Percentiles rank a stretch among this genome's conserved stretches.
Evolutionary conservation across 2,113 vertebrate genomes (phyloP).

Genomic region (Rhipidura dahli): DNA sequence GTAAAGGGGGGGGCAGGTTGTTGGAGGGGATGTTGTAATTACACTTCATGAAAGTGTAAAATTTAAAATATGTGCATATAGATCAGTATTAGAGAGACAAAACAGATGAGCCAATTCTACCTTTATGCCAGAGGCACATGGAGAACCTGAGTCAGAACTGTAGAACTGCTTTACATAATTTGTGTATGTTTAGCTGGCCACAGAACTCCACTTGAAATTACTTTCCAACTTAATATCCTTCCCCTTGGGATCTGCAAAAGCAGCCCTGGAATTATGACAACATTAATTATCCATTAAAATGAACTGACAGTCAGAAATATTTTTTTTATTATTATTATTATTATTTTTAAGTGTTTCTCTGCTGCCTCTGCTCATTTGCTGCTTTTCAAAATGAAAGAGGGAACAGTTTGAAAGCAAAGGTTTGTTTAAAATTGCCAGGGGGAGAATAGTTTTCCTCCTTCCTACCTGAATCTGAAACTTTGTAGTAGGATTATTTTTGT

Average conservation of each 20-base stretch:
- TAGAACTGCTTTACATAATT: constrained; percentile 22
- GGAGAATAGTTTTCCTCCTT: neutral
- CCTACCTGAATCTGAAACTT: neutral
- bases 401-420: neutral
- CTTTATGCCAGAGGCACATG: neutral
- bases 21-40: neutral
- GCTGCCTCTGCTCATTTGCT: neutral
- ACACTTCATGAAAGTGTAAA: neutral
- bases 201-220: neutral
- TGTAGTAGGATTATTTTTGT: neutral
- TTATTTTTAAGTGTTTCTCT: neutral
- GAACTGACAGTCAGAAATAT: neutral
- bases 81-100: neutral
- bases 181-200: neutral
- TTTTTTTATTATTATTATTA: neutral
- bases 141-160: neutral
- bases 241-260: neutral
- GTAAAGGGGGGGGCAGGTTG: neutral
- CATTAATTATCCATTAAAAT: neutral
- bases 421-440: neutral
- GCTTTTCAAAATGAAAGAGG: neutral
- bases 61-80: neutral
- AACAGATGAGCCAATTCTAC: neutral
- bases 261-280: neutral
- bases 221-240: neutral